Evolutionary conservation across 2,797 vertebrate species (phyloP).

Genomic region (Eleutherodactylus coqui): DNA sequence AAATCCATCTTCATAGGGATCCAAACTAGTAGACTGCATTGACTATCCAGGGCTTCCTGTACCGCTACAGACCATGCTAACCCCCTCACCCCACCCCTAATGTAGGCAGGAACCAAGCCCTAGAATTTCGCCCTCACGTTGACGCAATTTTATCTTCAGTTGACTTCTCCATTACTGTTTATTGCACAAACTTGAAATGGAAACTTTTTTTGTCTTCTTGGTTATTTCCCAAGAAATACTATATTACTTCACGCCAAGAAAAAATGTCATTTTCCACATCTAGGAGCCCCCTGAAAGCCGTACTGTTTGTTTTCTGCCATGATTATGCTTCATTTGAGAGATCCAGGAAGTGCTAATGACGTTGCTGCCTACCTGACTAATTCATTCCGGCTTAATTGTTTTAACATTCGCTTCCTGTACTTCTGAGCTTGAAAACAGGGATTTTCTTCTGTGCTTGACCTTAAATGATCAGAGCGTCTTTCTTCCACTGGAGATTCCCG

Average conservation of each 20-base stretch:
- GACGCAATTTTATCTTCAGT: neutral
- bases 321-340: constrained; percentile 39
- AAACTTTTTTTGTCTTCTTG: constrained; percentile 37
- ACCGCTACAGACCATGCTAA: too few relatives aligned
- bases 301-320: constrained; percentile 43
- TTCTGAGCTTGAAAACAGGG: constrained; percentile 50
- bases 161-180: neutral
- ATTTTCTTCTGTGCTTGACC: constrained; percentile 42
- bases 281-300: constrained; percentile 31
- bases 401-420: constrained; percentile 61
- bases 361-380: constrained; percentile 63
- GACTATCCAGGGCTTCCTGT: too few relatives aligned
- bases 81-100: too few relatives aligned
- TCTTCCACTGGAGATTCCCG: constrained; percentile 15
- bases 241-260: neutral
- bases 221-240: constrained; percentile 48
- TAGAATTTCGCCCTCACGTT: neutral
- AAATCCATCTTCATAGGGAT: too few relatives aligned
- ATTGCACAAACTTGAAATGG: constrained; percentile 8
- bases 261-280: constrained; percentile 23
- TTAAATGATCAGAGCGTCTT: constrained; percentile 36
- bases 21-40: too few relatives aligned
- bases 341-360: constrained; percentile 60
- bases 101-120: neutral
- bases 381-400: constrained; percentile 63